These are phyloP conservation scores for Ridgeia piscesae DNA, from an alignment of 1,140 invertebrate genomes.

Conservation along the genomic window DNA sequence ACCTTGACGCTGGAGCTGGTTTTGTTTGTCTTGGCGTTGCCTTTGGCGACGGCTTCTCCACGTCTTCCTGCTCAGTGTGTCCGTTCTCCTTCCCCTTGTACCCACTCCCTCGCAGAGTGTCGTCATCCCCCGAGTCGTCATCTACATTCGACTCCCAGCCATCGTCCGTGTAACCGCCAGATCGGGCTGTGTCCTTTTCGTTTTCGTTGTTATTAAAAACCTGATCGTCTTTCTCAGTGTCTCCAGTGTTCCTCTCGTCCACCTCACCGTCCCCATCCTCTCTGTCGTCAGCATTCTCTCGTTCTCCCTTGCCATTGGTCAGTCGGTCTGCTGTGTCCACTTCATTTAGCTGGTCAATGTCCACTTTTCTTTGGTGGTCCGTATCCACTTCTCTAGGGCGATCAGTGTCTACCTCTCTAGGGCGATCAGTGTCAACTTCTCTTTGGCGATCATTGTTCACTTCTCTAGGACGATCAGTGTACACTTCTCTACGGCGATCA, in stretches of 20 bases:
- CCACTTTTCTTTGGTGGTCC: too few relatives aligned
- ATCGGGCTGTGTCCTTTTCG: neutral
- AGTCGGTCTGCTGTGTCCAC: neutral
- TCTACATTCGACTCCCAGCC: neutral
- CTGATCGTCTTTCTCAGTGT: neutral
- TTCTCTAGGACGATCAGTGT: neutral
- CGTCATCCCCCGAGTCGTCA: constrained; percentile 17
- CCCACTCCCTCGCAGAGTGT: neutral
- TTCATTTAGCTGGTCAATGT: too few relatives aligned
- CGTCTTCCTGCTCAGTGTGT: neutral
- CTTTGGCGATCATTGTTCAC: neutral
- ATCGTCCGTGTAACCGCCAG: neutral
- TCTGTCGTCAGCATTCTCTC: neutral
- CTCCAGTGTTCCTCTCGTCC: neutral
- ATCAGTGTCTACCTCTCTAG: too few relatives aligned
- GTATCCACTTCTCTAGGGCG: too few relatives aligned
- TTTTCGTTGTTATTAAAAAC: constrained; percentile 5
- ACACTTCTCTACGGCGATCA: neutral
- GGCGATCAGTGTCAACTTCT: too few relatives aligned
- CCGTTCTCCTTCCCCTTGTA: neutral
- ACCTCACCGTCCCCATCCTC: neutral
- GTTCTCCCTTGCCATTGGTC: constrained; percentile 6
- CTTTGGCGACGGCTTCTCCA: neutral
- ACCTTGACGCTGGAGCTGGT: neutral
- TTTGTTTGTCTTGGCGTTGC: constrained; percentile 8